Conservation (phyloP, 2,888 invertebrate genomes). For the Drosophila anomalata region DNA sequence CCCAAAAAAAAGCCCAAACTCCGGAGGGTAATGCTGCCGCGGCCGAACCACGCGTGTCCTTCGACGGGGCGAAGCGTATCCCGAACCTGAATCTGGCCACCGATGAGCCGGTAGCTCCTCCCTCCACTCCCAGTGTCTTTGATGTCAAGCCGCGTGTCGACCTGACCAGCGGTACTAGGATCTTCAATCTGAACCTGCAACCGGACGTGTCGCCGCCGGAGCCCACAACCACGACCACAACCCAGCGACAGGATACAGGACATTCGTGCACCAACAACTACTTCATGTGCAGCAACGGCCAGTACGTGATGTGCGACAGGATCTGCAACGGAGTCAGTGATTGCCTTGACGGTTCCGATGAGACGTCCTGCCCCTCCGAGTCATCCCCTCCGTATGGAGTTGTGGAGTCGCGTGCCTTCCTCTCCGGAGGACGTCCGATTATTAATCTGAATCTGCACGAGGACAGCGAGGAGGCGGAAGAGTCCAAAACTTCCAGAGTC, state of each 20-base stretch:
- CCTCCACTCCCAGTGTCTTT: neutral
- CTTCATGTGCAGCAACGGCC: slow-evolving; percentile 1
- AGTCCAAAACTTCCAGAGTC: too few relatives aligned
- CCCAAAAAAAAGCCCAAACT: neutral
- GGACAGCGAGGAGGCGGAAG: too few relatives aligned
- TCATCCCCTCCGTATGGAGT: too few relatives aligned
- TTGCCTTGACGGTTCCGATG: neutral
- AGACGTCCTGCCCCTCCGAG: too few relatives aligned
- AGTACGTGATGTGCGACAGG: neutral
- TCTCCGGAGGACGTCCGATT: too few relatives aligned
- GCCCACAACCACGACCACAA: too few relatives aligned
- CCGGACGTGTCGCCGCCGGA: too few relatives aligned
- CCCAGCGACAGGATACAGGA: too few relatives aligned
- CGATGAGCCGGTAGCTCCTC: neutral
- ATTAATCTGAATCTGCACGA: too few relatives aligned
- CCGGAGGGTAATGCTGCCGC: neutral
- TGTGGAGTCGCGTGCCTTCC: too few relatives aligned
- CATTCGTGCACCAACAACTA: neutral
- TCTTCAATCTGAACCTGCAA: neutral
- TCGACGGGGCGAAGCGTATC: neutral
- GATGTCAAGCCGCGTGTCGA: neutral
- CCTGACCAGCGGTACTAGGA: neutral
- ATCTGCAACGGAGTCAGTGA: neutral
- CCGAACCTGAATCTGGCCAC: neutral
- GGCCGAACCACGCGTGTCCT: neutral